Conservation (phyloP, 1,140 invertebrate genomes). For the Liolophura sinensis region DNA sequence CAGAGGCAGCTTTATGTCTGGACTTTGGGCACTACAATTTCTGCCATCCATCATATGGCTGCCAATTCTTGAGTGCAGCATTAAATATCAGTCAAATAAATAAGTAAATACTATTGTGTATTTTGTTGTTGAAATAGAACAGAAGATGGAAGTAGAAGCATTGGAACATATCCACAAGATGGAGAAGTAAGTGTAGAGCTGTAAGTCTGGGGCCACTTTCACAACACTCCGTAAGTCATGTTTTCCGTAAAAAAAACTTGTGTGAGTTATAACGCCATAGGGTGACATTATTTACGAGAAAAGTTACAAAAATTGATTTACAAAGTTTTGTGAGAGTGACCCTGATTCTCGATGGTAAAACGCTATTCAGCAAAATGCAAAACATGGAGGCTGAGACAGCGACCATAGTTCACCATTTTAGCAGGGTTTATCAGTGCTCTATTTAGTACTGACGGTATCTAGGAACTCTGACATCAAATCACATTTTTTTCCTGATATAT, state of each 20-base stretch:
- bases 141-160: slow-evolving; percentile 34
- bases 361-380: neutral
- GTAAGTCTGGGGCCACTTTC: neutral
- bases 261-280: too few relatives aligned
- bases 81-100: neutral
- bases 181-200: slow-evolving; percentile 9
- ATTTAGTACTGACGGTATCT: too few relatives aligned
- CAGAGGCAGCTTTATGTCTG: neutral
- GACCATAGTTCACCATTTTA: neutral
- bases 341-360: too few relatives aligned
- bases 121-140: slow-evolving; percentile 35
- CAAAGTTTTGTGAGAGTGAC: too few relatives aligned
- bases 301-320: too few relatives aligned
- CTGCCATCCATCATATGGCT: neutral
- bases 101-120: neutral
- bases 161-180: slow-evolving; percentile 17
- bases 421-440: neutral
- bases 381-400: neutral
- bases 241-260: too few relatives aligned
- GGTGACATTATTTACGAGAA: too few relatives aligned
- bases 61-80: neutral
- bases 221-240: too few relatives aligned
- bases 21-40: neutral
- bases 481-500: too few relatives aligned
- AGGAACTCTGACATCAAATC: too few relatives aligned